Conservation (phyloP, 2,113 vertebrate genomes). For the Otolemur garnettii region DNA sequence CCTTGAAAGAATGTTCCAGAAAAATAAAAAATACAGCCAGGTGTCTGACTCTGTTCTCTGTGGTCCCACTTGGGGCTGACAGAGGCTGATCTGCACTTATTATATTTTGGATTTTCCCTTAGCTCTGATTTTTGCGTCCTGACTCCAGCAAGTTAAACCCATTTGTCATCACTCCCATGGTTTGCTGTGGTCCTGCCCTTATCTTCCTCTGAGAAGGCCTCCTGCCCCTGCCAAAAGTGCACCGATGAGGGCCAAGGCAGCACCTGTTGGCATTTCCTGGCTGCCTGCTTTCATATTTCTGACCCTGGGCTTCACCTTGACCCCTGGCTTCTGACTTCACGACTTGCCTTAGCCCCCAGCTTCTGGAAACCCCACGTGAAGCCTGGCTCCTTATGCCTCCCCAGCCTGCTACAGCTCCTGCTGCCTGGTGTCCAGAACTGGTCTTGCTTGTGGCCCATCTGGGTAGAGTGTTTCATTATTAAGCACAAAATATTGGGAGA, state of each 20-base stretch:
- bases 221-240: neutral
- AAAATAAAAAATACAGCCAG: neutral
- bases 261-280: neutral
- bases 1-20: constrained; percentile 25
- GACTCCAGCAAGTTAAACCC: neutral
- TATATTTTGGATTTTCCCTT: neutral
- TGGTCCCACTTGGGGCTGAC: neutral
- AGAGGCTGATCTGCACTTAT: neutral
- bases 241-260: neutral
- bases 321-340: neutral
- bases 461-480: neutral
- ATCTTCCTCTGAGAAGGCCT: neutral
- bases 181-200: neutral
- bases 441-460: neutral
- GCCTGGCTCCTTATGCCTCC: neutral
- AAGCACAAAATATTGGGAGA: neutral
- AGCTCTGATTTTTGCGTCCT: neutral
- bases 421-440: neutral
- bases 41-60: neutral
- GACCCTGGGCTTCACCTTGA: neutral
- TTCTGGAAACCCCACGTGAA: neutral
- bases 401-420: neutral
- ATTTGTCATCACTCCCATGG: neutral
- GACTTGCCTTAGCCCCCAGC: neutral
- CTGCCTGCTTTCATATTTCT: neutral